Conservation (phyloP, 2,113 vertebrate species). For the Larimichthys crocea region DNA sequence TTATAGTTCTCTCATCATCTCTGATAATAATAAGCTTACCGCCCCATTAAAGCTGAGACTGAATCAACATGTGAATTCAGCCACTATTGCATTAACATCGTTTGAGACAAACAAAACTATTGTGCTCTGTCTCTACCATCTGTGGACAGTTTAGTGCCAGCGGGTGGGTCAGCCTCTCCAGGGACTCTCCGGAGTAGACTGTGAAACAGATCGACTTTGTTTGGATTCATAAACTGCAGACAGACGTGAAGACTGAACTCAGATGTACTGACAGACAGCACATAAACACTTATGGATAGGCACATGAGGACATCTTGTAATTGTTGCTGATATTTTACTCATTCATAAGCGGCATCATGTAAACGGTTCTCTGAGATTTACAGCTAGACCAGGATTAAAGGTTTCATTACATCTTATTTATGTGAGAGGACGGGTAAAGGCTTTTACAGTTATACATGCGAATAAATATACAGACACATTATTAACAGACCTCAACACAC, state of each 20-base stretch:
- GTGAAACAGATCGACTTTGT: constrained; percentile 52
- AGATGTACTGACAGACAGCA: not conserved
- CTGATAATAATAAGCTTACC: constrained; percentile 12
- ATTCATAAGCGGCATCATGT: not conserved
- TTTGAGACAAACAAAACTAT: constrained; percentile 62
- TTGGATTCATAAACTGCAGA: constrained; percentile 46
- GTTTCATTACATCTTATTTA: constrained; percentile 24
- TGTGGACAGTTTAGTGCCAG: constrained; percentile 69
- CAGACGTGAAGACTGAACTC: constrained; percentile 21
- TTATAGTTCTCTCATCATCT: constrained; percentile 19
- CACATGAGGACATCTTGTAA: not conserved
- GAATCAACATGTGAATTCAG: constrained; percentile 40
- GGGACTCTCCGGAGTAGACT: constrained; percentile 47
- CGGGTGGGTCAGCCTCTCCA: constrained; percentile 43
- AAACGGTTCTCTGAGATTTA: constrained; percentile 6
- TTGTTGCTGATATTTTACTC: not conserved
- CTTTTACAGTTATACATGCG: constrained; percentile 1
- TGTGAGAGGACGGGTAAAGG: constrained; percentile 30
- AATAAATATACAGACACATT: constrained; percentile 15
- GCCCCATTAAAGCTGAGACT: constrained; percentile 31
- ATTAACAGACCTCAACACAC: not conserved
- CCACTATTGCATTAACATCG: constrained; percentile 29
- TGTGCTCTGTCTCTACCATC: constrained; percentile 65
- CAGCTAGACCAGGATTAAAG: not conserved
- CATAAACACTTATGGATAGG: not conserved